Conservation (phyloP, 2,888 invertebrate genomes). For the Geophilus truncorum region DNA sequence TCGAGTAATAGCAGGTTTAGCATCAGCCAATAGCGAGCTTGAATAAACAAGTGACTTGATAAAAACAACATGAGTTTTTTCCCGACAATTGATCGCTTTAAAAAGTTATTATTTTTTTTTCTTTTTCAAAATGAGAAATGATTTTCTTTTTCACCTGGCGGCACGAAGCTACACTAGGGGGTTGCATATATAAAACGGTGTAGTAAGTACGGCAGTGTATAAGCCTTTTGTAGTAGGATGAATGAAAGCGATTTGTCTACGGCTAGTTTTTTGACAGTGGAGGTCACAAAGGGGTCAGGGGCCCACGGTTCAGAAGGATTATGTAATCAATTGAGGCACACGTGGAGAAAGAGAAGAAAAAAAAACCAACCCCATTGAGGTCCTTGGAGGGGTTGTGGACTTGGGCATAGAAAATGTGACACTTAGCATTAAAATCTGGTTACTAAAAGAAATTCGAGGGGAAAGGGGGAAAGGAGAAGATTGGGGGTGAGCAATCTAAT, state of each 20-base stretch:
- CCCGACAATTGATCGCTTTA: neutral
- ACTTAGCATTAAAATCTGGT: slow-evolving; percentile 10
- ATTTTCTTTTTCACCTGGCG: neutral
- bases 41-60: neutral
- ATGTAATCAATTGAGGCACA: neutral
- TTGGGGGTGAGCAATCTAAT: neutral
- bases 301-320: slow-evolving; percentile 20
- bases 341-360: neutral
- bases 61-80: neutral
- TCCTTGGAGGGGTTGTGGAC: neutral
- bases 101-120: neutral
- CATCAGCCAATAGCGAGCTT: neutral
- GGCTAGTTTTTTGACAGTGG: neutral
- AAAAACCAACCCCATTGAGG: neutral
- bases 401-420: neutral
- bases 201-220: neutral
- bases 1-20: neutral
- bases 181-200: neutral
- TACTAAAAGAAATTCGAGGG: neutral
- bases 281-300: slow-evolving; percentile 16
- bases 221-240: slow-evolving; percentile 1
- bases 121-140: neutral
- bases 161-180: neutral
- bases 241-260: slow-evolving; percentile 5
- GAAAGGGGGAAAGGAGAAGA: neutral